Evolutionary conservation across 2,113 vertebrate species (phyloP).

Genomic region (Blennius ocellaris): DNA sequence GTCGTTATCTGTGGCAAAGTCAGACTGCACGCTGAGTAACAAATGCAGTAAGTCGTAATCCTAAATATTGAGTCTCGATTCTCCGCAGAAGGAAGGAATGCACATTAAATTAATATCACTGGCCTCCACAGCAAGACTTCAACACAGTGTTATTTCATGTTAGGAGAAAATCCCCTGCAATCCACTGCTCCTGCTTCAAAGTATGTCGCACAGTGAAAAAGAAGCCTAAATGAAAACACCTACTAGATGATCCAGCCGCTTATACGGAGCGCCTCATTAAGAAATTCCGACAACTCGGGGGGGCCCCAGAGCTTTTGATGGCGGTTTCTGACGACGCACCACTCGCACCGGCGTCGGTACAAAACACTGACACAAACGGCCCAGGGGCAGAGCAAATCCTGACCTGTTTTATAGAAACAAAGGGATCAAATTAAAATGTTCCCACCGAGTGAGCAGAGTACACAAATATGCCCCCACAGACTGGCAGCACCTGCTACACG

Average conservation of each 20-base stretch:
- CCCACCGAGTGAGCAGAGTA: constrained; percentile 75
- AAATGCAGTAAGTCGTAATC: constrained; percentile 17
- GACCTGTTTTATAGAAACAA: constrained; percentile 79
- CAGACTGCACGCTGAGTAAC: constrained; percentile 1
- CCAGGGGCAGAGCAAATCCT: constrained; percentile 67
- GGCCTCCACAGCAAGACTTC: neutral
- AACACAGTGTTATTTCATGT: neutral
- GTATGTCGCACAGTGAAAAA: neutral
- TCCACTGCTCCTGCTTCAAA: neutral
- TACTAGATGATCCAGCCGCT: constrained; percentile 8
- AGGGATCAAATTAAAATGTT: constrained; percentile 81
- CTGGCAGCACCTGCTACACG: constrained; percentile 71
- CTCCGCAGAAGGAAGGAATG: constrained; percentile 5
- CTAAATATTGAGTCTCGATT: neutral
- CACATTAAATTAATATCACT: neutral
- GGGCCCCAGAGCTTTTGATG: constrained; percentile 18
- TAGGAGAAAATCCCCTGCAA: neutral
- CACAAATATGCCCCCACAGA: constrained; percentile 68
- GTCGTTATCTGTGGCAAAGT: constrained; percentile 37
- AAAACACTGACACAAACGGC: constrained; percentile 44
- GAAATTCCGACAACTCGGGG: neutral
- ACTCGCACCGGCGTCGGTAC: constrained; percentile 26
- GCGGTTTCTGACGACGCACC: constrained; percentile 13
- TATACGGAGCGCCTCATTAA: neutral
- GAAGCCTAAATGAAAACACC: neutral